These are phyloP conservation scores for Protobothrops flavoviridis DNA, from an alignment of 2,113 vertebrate genomes.

Conservation along the genomic window DNA sequence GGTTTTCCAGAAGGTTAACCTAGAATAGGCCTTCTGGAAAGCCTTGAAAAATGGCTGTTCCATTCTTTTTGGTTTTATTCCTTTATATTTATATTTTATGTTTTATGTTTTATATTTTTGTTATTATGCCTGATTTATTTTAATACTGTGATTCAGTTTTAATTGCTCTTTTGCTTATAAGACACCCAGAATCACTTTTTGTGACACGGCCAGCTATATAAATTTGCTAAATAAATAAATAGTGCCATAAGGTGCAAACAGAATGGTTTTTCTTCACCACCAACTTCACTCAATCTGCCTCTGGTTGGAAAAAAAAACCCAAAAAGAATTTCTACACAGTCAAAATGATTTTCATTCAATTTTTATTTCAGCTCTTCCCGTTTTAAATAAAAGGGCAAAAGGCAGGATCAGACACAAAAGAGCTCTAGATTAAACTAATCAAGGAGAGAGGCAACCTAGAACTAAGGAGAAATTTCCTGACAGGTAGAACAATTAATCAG, in stretches of 20 bases:
- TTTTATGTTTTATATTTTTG: not conserved
- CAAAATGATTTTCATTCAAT: not conserved
- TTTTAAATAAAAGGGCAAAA: not conserved
- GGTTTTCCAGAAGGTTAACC: not conserved
- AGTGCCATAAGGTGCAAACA: not conserved
- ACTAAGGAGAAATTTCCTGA: too few relatives aligned
- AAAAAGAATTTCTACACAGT: not conserved
- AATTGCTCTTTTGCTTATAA: not conserved
- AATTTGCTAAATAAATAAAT: not conserved
- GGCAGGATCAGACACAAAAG: not conserved
- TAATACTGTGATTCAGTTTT: not conserved
- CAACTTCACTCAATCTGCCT: not conserved
- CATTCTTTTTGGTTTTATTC: not conserved
- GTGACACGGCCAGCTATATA: not conserved
- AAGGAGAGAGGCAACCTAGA: too few relatives aligned
- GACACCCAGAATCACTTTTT: not conserved
- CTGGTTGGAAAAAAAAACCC: not conserved
- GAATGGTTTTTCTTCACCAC: not conserved
- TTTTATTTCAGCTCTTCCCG: not conserved
- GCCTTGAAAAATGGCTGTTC: not conserved
- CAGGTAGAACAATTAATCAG: too few relatives aligned
- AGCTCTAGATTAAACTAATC: not conserved
- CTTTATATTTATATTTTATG: not conserved
- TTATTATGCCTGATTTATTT: not conserved
- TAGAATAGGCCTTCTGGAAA: not conserved